These are phyloP conservation scores for Drosophila sproati DNA, from an alignment of 1,140 invertebrate species.

Conservation along the genomic window DNA sequence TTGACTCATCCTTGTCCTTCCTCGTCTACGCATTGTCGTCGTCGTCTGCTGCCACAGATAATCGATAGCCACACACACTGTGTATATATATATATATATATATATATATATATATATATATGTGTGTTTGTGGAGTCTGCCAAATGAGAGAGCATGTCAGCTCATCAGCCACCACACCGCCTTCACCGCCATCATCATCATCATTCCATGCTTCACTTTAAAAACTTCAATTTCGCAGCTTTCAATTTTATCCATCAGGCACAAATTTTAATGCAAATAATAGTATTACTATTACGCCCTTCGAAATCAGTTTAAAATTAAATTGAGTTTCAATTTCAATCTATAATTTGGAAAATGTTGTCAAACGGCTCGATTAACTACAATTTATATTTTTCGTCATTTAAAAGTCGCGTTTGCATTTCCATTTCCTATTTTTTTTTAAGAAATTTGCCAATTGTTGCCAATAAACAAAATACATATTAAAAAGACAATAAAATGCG, in stretches of 20 bases:
- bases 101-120: not conserved
- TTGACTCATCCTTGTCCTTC: conserved; percentile 27
- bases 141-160: conserved; percentile 19
- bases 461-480: too few species aligned
- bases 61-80: conserved; percentile 67
- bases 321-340: too few species aligned
- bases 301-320: too few species aligned
- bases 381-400: too few species aligned
- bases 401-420: too few species aligned
- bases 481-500: too few species aligned
- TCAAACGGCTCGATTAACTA: too few species aligned
- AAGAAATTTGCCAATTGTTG: too few species aligned
- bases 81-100: not conserved
- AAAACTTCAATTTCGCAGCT: not conserved
- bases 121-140: not conserved
- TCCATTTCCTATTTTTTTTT: too few species aligned
- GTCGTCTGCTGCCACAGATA: conserved; percentile 71
- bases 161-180: conserved; percentile 7
- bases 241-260: not conserved
- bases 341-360: too few species aligned
- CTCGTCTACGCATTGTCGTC: conserved; percentile 65
- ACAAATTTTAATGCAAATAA: too few species aligned
- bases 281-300: too few species aligned
- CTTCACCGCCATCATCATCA: not conserved
- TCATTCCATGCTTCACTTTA: not conserved